These are phyloP conservation scores for Eurois occulta DNA, from an alignment of 2,888 invertebrate genomes.

Conservation along the genomic window DNA sequence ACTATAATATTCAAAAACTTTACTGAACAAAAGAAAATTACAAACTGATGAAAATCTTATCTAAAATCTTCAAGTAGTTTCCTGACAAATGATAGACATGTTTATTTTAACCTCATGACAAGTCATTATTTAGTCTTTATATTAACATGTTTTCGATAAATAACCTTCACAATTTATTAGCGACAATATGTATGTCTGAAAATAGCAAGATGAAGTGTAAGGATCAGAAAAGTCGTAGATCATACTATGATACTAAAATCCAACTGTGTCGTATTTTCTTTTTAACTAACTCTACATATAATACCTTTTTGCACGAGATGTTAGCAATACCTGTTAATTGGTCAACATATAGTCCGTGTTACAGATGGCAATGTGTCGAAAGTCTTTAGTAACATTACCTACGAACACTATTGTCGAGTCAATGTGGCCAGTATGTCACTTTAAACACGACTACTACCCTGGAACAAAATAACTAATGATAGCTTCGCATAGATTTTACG, in stretches of 20 bases:
- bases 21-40: background rate
- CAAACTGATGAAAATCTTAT: background rate
- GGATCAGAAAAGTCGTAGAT: background rate
- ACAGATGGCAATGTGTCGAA: background rate
- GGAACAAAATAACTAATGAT: background rate
- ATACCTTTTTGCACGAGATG: background rate
- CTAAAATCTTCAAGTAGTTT: constrained; percentile 1
- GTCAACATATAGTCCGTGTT: background rate
- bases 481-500: background rate
- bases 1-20: background rate
- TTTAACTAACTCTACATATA: background rate
- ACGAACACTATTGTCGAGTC: background rate
- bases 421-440: constrained; percentile 7
- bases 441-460: background rate
- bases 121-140: constrained; percentile 21
- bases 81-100: background rate
- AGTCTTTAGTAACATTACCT: constrained; percentile 12
- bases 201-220: background rate
- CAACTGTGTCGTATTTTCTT: background rate
- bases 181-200: constrained; percentile 12
- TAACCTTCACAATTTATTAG: constrained; percentile 37
- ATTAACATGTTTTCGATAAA: constrained; percentile 25
- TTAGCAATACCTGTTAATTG: constrained; percentile 1
- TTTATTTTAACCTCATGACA: background rate
- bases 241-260: background rate